Evolutionary conservation across 2,113 vertebrate species (phyloP).

Genomic region (Chionomys nivalis): DNA sequence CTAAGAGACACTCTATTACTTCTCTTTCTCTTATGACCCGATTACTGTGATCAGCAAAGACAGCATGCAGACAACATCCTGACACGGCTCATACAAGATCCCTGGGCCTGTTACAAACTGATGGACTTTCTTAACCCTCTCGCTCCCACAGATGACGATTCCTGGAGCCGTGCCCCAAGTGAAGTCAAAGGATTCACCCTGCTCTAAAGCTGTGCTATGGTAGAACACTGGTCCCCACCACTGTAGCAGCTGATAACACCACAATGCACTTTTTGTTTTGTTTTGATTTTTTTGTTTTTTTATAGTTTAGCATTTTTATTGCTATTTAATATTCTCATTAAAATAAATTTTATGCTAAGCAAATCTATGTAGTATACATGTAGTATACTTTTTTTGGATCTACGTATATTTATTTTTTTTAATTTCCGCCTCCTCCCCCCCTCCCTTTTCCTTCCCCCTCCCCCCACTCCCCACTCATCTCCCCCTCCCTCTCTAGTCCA

Average conservation of each 20-base stretch:
- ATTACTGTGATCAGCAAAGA: constrained; percentile 87
- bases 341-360: too few relatives aligned
- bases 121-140: constrained; percentile 80
- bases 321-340: too few relatives aligned
- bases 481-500: too few relatives aligned
- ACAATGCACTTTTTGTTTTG: neutral
- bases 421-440: too few relatives aligned
- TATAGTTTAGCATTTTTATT: too few relatives aligned
- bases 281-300: too few relatives aligned
- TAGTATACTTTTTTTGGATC: too few relatives aligned
- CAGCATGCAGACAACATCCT: constrained; percentile 80
- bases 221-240: neutral
- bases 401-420: too few relatives aligned
- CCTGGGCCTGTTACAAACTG: constrained; percentile 72
- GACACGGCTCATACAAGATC: constrained; percentile 76
- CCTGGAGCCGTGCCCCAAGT: neutral
- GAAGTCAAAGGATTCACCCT: neutral
- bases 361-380: too few relatives aligned
- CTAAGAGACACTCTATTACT: constrained; percentile 87
- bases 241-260: neutral
- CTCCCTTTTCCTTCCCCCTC: too few relatives aligned
- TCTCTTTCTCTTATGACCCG: constrained; percentile 87
- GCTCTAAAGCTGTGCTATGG: neutral
- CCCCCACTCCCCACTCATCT: too few relatives aligned
- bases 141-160: constrained; percentile 12